Conservation (phyloP, 2,797 vertebrate genomes). For the Echiichthys vipera region DNA sequence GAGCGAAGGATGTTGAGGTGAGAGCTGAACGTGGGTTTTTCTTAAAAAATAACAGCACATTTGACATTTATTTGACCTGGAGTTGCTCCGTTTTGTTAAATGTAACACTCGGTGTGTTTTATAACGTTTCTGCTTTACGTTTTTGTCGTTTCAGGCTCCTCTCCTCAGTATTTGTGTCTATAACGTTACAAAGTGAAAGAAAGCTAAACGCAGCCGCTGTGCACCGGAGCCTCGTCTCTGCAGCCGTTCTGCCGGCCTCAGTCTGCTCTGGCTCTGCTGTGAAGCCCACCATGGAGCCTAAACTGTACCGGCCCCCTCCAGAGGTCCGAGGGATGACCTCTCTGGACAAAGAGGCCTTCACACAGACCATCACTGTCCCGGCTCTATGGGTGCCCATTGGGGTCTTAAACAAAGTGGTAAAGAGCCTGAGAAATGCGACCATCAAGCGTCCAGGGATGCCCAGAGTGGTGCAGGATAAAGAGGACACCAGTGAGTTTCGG, state of each 20-base stretch:
- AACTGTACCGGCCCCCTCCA: constrained; percentile 84
- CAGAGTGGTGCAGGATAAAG: constrained; percentile 87
- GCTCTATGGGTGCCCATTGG: constrained; percentile 89
- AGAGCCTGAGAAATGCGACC: constrained; percentile 86
- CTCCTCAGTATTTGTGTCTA: constrained; percentile 42
- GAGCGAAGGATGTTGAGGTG: constrained; percentile 81
- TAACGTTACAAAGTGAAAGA: constrained; percentile 35
- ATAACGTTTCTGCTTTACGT: fast-evolving
- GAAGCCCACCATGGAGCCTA: constrained; percentile 74
- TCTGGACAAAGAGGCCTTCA: constrained; percentile 91
- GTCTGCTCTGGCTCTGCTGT: constrained; percentile 16
- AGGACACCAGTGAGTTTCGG: constrained; percentile 68
- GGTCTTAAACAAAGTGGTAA: constrained; percentile 84
- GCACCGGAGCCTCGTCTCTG: constrained; percentile 6
- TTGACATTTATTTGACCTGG: background rate
- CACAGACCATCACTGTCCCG: constrained; percentile 88
- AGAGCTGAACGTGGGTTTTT: constrained; percentile 17
- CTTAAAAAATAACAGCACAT: background rate
- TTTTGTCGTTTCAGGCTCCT: constrained; percentile 55
- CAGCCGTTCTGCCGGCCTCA: constrained; percentile 1
- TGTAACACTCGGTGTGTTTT: fast-evolving
- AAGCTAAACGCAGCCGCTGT: constrained; percentile 10
- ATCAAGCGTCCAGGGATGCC: constrained; percentile 90
- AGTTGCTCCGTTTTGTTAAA: background rate
- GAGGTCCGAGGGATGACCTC: constrained; percentile 91